Evolutionary conservation across 2,113 vertebrate genomes (phyloP).

Genomic region (Andinoacara biseriatus): DNA sequence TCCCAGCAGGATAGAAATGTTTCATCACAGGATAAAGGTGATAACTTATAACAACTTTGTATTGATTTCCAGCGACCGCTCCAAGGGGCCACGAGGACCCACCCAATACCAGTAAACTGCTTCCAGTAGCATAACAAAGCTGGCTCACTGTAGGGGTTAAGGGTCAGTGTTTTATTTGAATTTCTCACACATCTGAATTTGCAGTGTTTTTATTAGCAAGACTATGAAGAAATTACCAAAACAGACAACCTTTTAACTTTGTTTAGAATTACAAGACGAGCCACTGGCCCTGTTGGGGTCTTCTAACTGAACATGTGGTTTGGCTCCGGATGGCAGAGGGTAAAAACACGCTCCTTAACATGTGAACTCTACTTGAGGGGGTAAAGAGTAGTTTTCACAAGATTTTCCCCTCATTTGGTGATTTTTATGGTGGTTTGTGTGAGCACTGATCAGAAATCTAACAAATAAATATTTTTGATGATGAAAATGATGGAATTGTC

Average conservation of each 20-base stretch:
- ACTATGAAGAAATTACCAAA: not conserved
- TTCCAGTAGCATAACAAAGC: not conserved
- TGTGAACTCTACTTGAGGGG: not conserved
- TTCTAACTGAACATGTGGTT: not conserved
- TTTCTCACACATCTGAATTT: not conserved
- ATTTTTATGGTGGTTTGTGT: not conserved
- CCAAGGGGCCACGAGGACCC: not conserved
- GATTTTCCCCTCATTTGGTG: not conserved
- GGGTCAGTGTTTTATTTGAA: not conserved
- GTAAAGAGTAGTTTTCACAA: not conserved
- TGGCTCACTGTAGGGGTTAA: not conserved
- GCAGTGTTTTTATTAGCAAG: not conserved
- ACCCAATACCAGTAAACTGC: not conserved
- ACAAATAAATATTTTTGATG: not conserved
- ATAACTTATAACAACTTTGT: not conserved
- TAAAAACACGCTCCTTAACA: not conserved
- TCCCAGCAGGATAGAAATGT: not conserved
- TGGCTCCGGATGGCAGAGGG: not conserved
- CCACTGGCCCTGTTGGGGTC: not conserved
- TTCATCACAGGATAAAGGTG: constrained; percentile 5
- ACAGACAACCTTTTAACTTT: not conserved
- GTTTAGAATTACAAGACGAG: not conserved
- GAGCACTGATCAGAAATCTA: not conserved
- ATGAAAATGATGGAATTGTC: not conserved
- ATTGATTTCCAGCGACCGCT: not conserved